Evolutionary conservation across 2,888 invertebrate species (phyloP), one percentile per base, ranked within the genome.

Genomic region (Carabus problematicus): DNA sequence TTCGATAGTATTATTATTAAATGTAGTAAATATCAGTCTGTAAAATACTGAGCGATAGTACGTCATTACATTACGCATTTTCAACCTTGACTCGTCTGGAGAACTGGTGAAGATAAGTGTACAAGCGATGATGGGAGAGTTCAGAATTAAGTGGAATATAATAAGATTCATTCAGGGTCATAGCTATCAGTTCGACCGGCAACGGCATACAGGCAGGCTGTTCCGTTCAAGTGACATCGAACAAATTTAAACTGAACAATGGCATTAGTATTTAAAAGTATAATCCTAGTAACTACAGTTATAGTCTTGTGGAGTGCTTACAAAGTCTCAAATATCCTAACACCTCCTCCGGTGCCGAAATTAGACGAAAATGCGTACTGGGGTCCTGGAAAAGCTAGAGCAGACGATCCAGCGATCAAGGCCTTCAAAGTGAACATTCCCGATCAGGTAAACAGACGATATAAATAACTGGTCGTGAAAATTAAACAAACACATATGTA

Each of bases 391-490:
- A 76, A 82, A 40, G 82, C 84, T 0, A 79, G 79, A 54, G 78
- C 83, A 18, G 81, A 81, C 29, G 85, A 87, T 74, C 75, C 78
- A 0, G 82, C 84, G 18, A 84, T 90, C 61, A 82, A 81, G 70
- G 85, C 86, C 0, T 90, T 85, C 74, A 81, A 82, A 75, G 85
- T 90, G 72, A 83, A 86, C 64, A 84, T 89, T 71, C 76, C 86
- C 0, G 83, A 87, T 75, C 81, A 85, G 82, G 89, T 89, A 80
- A 81, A 40, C 18, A 42, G 29, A 55, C 8, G 8, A 18, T 16
- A 39, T 39, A 18, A 18, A 18, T 55, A 14, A 12, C 19, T 47
- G 2, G 1, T 45, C 29, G 2, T 47, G 1, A 9, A 62, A 1
- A 42, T 62, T 47, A n/a, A n/a, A n/a, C 18, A 11, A 19, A 12